phyloP scores from a whole-genome alignment of 2,113 vertebrate genomes.

The Salvelinus sp. region DNA sequence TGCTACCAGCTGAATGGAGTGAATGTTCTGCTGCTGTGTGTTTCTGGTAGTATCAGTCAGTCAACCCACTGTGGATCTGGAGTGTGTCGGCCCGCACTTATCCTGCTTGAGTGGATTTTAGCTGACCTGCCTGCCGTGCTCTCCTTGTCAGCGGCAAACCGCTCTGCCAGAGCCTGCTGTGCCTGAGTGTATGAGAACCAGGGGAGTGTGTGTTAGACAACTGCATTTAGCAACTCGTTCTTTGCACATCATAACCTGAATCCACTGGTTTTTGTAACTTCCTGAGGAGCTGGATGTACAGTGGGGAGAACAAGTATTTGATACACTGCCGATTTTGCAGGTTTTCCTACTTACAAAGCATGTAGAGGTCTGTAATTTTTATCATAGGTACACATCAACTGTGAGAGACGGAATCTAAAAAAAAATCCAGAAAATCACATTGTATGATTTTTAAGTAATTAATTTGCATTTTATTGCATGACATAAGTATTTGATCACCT shows the following conservation, averaged over 20 bases:
- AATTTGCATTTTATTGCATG: too few species aligned
- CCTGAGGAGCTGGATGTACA: too few species aligned
- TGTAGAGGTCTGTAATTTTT: too few species aligned
- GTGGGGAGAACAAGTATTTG: too few species aligned
- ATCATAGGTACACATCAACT: too few species aligned
- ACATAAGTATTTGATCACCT: too few species aligned
- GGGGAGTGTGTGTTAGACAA: constrained; percentile 39
- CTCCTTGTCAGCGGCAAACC: constrained; percentile 34
- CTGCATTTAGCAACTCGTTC: constrained; percentile 43
- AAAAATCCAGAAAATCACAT: too few species aligned
- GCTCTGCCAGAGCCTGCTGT: background rate
- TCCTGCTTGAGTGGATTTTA: constrained; percentile 61
- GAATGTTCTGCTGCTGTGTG: constrained; percentile 20
- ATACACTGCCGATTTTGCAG: too few species aligned
- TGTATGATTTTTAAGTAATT: too few species aligned
- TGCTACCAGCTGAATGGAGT: constrained; percentile 28
- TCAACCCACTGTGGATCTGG: constrained; percentile 47
- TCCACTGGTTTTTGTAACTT: too few species aligned
- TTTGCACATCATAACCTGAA: constrained; percentile 46
- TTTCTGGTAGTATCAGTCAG: constrained; percentile 29
- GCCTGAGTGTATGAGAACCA: constrained; percentile 20
- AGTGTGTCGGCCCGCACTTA: constrained; percentile 57
- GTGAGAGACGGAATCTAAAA: too few species aligned
- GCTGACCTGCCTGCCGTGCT: constrained; percentile 45
- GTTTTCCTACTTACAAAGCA: too few species aligned